Evolutionary conservation across 2,113 vertebrate species (phyloP), one percentile per base, ranked within the genome.

Genomic region (Indri indri): DNA sequence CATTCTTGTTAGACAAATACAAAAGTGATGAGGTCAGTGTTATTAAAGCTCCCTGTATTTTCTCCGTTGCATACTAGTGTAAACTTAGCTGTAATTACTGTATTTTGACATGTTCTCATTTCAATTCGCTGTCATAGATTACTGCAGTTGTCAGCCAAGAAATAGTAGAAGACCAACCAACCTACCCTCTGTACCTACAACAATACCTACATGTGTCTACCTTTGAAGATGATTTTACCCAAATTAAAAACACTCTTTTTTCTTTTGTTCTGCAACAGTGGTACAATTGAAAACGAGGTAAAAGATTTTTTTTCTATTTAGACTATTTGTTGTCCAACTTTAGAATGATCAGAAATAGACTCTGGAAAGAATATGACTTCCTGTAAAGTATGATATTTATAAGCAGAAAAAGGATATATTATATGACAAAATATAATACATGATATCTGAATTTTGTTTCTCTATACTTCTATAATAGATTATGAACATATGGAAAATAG

Each of bases 71-170:
- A 77, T 25, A 81, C 59, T 96, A 82, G 57, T 96, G 68, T 96
- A 88, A 94, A 95, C 74, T 42, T 96, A 88, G 82, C 94, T 95
- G 23, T 82, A 52, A 76, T 73, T 85, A 59, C 92, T 91, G 0
- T 95, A 61, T 97, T 94, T 96, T 98, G 80, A 97, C 77, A 84
- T 57, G 70, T 82, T 93, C 70, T 98, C 90, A 85, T 97, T 97
- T 97, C 66, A 34, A 96, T 97, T 89, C 97, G 65, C 97, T 96
- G 97, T 91, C 88, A 97, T 97, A 98, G 97, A 97, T 97, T 96
- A 90, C 86, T 95, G 52, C 90, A 94, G 90, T 47, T 97, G 96
- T 94, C 91, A 97, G 93, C 54, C 94, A 95, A 94, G 20, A 87
- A 97, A 95, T 93, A 84, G 25, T 40, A 52, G 86, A 96, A 97